Conservation (phyloP, 2,797 vertebrate genomes). For the Oreochromis grahami region DNA sequence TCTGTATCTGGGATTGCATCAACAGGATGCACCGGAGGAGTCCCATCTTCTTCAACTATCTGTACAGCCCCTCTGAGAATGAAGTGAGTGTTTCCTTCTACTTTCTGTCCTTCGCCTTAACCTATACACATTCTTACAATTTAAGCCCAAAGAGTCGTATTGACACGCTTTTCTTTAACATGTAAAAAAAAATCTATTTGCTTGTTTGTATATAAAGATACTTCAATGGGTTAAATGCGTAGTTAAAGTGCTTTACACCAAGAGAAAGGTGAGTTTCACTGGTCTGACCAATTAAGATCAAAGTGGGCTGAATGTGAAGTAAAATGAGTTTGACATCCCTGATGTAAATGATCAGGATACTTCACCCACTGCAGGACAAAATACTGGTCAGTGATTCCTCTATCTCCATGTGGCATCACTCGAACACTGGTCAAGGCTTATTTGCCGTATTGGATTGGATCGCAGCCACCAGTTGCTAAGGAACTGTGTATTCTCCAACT, state of each 20-base stretch:
- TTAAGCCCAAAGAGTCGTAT: neutral
- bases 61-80: constrained; percentile 84
- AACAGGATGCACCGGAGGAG: constrained; percentile 89
- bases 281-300: neutral
- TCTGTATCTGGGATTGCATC: constrained; percentile 97
- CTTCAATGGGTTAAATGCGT: neutral
- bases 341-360: neutral
- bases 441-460: neutral
- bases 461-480: neutral
- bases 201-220: neutral
- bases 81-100: constrained; percentile 75
- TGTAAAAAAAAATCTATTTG: neutral
- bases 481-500: neutral
- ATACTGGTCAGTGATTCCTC: neutral
- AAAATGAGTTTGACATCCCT: neutral
- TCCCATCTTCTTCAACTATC: constrained; percentile 96
- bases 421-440: neutral
- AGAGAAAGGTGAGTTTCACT: neutral
- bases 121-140: neutral
- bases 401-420: neutral
- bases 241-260: neutral
- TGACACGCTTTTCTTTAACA: neutral
- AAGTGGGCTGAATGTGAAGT: neutral
- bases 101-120: neutral
- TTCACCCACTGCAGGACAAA: neutral